phyloP scores from a whole-genome alignment of 1,140 invertebrate genomes.

The Drosophila triauraria region DNA sequence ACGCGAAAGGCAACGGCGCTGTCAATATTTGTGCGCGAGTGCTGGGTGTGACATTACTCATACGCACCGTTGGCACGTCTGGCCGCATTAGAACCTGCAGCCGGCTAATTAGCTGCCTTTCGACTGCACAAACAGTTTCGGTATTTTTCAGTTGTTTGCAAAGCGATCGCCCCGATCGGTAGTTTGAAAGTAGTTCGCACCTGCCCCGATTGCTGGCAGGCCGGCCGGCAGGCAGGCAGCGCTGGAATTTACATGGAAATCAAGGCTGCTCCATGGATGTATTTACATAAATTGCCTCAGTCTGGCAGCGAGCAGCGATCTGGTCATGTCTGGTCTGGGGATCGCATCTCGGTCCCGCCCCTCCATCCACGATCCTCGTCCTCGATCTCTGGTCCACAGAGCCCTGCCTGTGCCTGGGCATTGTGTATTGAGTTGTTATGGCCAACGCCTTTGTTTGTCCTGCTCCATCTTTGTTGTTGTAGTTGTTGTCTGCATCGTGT shows the following conservation, averaged over 20 bases:
- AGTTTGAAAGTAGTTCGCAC: conserved; percentile 80
- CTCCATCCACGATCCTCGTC: conserved; percentile 3
- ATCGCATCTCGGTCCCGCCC: conserved; percentile 29
- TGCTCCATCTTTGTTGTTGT: conserved; percentile 45
- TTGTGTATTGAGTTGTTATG: conserved; percentile 81
- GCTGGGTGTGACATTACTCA: conserved; percentile 77
- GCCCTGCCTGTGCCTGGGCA: conserved; percentile 16
- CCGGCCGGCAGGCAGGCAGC: neutral
- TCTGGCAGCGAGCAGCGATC: neutral
- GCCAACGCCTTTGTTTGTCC: conserved; percentile 81
- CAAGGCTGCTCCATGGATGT: conserved; percentile 57
- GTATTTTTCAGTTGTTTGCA: conserved; percentile 20
- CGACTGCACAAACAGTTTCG: conserved; percentile 42
- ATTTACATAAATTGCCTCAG: conserved; percentile 71
- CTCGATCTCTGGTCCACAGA: neutral
- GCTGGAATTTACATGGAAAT: conserved; percentile 62
- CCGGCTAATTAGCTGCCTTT: conserved; percentile 67
- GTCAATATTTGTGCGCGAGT: conserved; percentile 43
- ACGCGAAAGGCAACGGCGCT: conserved; percentile 42
- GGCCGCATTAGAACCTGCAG: conserved; percentile 66
- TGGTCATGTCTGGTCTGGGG: conserved; percentile 13
- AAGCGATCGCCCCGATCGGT: conserved; percentile 38
- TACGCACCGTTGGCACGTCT: conserved; percentile 67
- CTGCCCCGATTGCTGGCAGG: conserved; percentile 25
- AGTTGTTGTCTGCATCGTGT: conserved; percentile 63